phyloP scores from a whole-genome alignment of 2,113 vertebrate species.

The Leucoraja erinaceus region DNA sequence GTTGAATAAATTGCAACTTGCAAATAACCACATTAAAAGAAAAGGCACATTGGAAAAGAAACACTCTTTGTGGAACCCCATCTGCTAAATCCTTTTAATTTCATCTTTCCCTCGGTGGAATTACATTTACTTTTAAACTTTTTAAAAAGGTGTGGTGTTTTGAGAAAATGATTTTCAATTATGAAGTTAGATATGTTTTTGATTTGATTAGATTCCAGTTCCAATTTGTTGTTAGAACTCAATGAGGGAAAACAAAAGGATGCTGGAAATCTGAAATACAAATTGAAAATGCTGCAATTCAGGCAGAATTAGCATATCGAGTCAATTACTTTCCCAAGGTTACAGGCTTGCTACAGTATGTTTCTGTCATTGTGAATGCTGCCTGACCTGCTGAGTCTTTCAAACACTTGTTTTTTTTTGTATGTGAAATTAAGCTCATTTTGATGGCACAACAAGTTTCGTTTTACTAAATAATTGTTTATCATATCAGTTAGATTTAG shows the following conservation, averaged over 20 bases:
- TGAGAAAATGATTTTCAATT: not conserved
- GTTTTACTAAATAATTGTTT: not conserved
- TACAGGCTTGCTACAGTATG: no score
- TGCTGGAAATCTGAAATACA: no score
- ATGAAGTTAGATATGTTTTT: not conserved
- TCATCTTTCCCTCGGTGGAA: not conserved
- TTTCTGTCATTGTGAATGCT: no score
- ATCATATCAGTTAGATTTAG: no score
- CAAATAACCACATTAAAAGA: not conserved
- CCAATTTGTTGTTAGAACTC: not conserved
- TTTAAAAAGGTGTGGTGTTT: not conserved
- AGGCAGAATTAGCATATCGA: no score
- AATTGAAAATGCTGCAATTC: no score
- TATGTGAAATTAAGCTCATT: not conserved
- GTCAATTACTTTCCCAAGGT: no score
- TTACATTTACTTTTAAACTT: not conserved
- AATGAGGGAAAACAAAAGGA: no score
- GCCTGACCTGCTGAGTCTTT: no score
- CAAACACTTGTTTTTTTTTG: no score
- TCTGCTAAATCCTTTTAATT: not conserved
- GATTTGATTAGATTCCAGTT: not conserved
- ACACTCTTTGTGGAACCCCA: not conserved
- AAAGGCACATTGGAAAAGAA: not conserved
- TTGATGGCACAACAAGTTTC: constrained; percentile 10
- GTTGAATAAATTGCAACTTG: not conserved